These are phyloP conservation scores for Aradus depressus DNA, from an alignment of 2,888 invertebrate genomes.

Conservation along the genomic window DNA sequence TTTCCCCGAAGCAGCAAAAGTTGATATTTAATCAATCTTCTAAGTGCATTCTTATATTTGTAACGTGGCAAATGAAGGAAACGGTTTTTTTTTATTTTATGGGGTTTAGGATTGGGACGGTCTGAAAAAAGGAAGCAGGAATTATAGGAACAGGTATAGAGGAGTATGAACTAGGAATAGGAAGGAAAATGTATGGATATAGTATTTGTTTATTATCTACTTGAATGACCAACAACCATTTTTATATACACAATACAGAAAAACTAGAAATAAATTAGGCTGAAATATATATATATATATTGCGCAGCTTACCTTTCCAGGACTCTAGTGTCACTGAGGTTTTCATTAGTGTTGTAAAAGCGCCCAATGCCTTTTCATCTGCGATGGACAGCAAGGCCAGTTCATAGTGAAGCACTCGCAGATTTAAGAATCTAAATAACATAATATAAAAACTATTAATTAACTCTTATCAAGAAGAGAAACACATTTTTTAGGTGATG, in stretches of 20 bases:
- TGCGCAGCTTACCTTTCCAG: constrained; percentile 24
- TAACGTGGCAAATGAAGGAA: constrained; percentile 12
- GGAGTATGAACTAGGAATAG: neutral
- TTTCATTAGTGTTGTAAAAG: constrained; percentile 25
- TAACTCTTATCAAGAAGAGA: too few species aligned
- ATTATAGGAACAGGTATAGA: too few species aligned
- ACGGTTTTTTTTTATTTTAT: constrained; percentile 7
- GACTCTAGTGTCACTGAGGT: constrained; percentile 26
- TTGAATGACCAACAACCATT: neutral
- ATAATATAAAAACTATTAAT: too few species aligned
- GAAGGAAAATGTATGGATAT: neutral
- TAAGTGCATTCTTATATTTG: constrained; percentile 23
- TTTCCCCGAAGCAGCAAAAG: constrained; percentile 19
- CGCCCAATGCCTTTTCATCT: constrained; percentile 10
- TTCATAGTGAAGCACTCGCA: too few species aligned
- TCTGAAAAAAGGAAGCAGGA: constrained; percentile 10
- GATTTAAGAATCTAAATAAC: too few species aligned
- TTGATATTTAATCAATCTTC: constrained; percentile 24
- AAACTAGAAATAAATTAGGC: neutral
- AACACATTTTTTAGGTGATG: too few species aligned
- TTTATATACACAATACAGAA: neutral
- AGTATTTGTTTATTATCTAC: neutral
- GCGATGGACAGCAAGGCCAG: constrained; percentile 5
- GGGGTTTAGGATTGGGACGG: constrained; percentile 13
- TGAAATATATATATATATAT: neutral